Percentiles rank a stretch among this genome's conserved stretches.
Evolutionary conservation across 2,888 invertebrate genomes (phyloP).

Genomic region (Trachelus stipa): DNA sequence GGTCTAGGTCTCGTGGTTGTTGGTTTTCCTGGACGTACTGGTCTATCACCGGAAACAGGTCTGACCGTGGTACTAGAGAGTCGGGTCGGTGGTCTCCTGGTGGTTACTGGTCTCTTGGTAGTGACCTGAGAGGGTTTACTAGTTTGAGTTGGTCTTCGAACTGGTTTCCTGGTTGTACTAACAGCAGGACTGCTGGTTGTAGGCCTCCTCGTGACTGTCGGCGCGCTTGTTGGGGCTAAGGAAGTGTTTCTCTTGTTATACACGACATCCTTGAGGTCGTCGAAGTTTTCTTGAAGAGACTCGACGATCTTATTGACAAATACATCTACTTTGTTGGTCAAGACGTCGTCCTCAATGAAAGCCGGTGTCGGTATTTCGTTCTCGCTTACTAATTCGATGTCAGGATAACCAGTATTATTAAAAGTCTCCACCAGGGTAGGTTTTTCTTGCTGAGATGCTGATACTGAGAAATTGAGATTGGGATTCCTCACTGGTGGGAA

Average conservation of each 20-base stretch:
- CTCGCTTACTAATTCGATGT: constrained; percentile 68
- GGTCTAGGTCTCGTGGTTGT: constrained; percentile 60
- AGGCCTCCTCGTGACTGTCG: constrained; percentile 57
- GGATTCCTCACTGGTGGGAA: constrained; percentile 90
- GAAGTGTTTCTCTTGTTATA: constrained; percentile 68
- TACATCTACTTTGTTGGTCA: constrained; percentile 83
- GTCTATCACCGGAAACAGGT: constrained; percentile 12
- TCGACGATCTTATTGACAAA: constrained; percentile 87
- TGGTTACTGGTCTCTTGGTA: constrained; percentile 46
- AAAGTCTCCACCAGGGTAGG: constrained; percentile 63
- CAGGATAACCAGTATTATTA: constrained; percentile 64
- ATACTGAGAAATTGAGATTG: constrained; percentile 78
- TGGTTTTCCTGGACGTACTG: constrained; percentile 41
- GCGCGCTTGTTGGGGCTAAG: constrained; percentile 40
- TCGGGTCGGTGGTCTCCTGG: constrained; percentile 55
- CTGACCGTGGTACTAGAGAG: constrained; percentile 42
- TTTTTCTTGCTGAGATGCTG: constrained; percentile 67
- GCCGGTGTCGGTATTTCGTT: constrained; percentile 81
- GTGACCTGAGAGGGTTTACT: constrained; percentile 20
- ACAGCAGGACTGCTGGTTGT: constrained; percentile 46
- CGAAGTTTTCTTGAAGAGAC: constrained; percentile 85
- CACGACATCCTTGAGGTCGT: constrained; percentile 83
- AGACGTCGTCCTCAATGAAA: constrained; percentile 80
- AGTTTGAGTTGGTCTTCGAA: constrained; percentile 13
- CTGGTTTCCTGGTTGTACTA: constrained; percentile 35